phyloP scores from a whole-genome alignment of 2,113 vertebrate genomes.

The Ivindomyrus marchei region DNA sequence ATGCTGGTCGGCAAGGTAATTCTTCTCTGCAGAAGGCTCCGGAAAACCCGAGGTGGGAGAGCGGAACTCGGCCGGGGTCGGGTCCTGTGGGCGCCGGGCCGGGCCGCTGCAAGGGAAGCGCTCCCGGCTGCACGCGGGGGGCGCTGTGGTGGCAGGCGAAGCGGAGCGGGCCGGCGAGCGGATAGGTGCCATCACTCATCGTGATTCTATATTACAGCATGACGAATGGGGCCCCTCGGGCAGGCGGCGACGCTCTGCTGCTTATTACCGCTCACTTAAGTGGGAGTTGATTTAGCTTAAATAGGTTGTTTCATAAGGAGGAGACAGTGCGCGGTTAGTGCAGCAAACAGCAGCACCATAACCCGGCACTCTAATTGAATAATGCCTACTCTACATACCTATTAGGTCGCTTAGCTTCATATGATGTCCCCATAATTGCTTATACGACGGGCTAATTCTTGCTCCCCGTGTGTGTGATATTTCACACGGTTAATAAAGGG shows the following conservation, averaged over 20 bases:
- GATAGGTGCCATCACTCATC: constrained; percentile 85
- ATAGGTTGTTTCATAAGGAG: constrained; percentile 83
- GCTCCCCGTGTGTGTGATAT: constrained; percentile 41
- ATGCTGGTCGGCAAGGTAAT: not conserved
- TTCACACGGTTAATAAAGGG: constrained; percentile 45
- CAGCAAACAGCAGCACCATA: constrained; percentile 61
- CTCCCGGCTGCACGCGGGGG: not conserved
- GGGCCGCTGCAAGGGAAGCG: not conserved
- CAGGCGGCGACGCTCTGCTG: constrained; percentile 62
- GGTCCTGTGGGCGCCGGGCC: not conserved
- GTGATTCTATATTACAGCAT: constrained; percentile 82
- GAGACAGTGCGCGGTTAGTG: constrained; percentile 66
- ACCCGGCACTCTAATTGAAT: constrained; percentile 79
- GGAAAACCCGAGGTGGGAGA: not conserved
- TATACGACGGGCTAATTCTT: constrained; percentile 57
- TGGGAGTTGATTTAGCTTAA: constrained; percentile 90
- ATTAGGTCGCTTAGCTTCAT: constrained; percentile 65
- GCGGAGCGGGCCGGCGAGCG: constrained; percentile 40
- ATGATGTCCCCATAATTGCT: constrained; percentile 65
- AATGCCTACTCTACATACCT: constrained; percentile 66
- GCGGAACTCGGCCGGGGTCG: not conserved
- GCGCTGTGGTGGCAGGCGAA: constrained; percentile 38
- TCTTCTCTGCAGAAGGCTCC: not conserved
- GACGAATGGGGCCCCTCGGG: constrained; percentile 87
- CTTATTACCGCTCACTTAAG: constrained; percentile 87